These are phyloP conservation scores for Elanoides forficatus DNA, from an alignment of 2,113 vertebrate species.

Conservation along the genomic window DNA sequence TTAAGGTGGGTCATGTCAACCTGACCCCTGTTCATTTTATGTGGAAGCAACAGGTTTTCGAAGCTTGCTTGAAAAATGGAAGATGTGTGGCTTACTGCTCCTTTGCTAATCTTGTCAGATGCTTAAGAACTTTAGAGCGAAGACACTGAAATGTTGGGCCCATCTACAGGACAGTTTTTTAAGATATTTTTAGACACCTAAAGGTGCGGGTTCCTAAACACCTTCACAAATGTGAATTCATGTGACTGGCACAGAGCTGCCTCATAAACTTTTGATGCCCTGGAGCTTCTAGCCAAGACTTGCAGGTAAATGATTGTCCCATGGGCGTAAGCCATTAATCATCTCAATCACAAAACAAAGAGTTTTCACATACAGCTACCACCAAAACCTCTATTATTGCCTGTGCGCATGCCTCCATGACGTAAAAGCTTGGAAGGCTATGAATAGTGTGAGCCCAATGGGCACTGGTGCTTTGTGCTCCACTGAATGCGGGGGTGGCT, in stretches of 20 bases:
- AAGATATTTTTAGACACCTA: background rate
- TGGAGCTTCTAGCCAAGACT: conserved; percentile 38
- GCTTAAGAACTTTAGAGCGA: background rate
- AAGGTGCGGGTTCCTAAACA: background rate
- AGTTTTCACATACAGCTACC: background rate
- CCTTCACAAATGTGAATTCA: background rate
- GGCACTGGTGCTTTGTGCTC: background rate
- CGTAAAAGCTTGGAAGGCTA: background rate
- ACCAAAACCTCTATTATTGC: background rate
- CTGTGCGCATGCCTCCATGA: background rate
- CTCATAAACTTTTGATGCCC: conserved; percentile 48
- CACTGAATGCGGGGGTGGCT: accelerated
- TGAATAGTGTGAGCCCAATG: background rate
- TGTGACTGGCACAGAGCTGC: conserved; percentile 2
- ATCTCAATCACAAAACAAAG: background rate
- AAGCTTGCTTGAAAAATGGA: background rate
- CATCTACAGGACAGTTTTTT: background rate
- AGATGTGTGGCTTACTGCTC: background rate
- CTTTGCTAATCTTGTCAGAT: background rate
- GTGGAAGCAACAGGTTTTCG: background rate
- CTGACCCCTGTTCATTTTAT: background rate
- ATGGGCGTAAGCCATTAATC: conserved; percentile 28
- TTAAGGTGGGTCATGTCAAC: background rate
- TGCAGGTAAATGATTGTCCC: conserved; percentile 37
- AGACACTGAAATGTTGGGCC: background rate